Evolutionary conservation across 2,888 invertebrate species (phyloP), one percentile per base, ranked within the genome.

Genomic region (Crioceris asparagi): DNA sequence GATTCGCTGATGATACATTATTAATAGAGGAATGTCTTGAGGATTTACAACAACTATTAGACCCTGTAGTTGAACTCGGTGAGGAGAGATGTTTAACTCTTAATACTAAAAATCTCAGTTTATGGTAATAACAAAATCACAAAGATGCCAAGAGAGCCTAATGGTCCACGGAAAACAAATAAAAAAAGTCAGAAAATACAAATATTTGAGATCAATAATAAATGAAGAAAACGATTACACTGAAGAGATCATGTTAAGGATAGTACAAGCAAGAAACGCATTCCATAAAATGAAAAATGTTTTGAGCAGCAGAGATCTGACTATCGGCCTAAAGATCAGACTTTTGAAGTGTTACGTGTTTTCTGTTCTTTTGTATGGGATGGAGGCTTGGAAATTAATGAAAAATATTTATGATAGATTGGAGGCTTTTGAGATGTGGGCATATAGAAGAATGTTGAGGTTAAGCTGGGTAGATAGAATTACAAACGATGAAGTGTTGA

Each of bases 271-370:
- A 1, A 36, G 36, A 23, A 40, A 16, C 26, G 38, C 40, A 15
- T 42, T 40, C 29, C 10, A 17, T 4, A 41, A 18, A 34, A 43
- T 32, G 17, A 32, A 42, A 15, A 29, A 21, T 8, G 29, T 42
- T 31, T 39, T 44, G 21, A 34, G 26, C 19, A 15, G 35, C 31
- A 38, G 38, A 38, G 36, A 36, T 36, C 23, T 38, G 29, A 44
- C 33, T 12, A 25, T 32, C 25, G 25, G 35, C 7, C 15, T 36
- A 16, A 38, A 12, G 36, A 25, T 35, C 19, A 23, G 27, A 36
- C 16, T 38, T 17, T 10, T 35, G 39, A 33, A 29, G 14, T 35
- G 33, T 18, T 29, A 35, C n/a, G 29, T 39, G 10, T 17, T 21
- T 10, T 41, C 26, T 19, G 16, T 26, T 16, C 23, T 34, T 14